Base-by-base conservation (phyloP, 1,140 invertebrate genomes). In the Bombus sibiricus region DNA sequence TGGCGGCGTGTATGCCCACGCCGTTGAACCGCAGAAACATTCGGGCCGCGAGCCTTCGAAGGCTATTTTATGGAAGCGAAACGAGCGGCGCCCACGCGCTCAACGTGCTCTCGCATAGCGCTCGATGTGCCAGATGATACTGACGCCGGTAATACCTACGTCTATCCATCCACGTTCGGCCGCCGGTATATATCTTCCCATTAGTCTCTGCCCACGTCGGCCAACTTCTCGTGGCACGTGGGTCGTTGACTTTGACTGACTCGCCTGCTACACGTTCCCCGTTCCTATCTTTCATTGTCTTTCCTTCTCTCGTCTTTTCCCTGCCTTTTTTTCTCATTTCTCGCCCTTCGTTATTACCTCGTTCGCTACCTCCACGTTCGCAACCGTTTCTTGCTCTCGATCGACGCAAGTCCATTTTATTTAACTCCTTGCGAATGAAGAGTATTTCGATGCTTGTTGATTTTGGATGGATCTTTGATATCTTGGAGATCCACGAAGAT, bases 211-310 rank as follows among this genome's bases (percentile, higher is more conserved):
- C 92, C 92, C 89, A 92, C 92, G 87, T 85, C 73, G 47, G 69
- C 62, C 86, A 90, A 76, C 88, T 85, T 89, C 76, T 68, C 75
- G 72, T 75, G 83, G 82, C 89, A 92, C 87, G 90, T 92, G 91
- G 91, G 92, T 90, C 90, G 87, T 90, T 92, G 92, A 91, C 92
- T 92, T 92, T 93, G 92, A 92, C 86, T 86, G 86, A 90, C 89
- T 91, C 86, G 68, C 66, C 41, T 34, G 25, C 66, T 43, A 59
- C 81, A 81, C 59, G 83, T 64, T 85, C 73, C 66, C 59, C 59
- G 34, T 81, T 81, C 66, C 57, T 88, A 72, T 85, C 75, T 81
- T 68, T 72, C 41, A 43, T 41, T 90, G 59, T 88, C 43, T 81
- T 68, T 79, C 59, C 64, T 22, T 32, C 32, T 15, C 12, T 18